A percentile compares a stretch with the other conserved stretches of the same genome.
Evolutionary conservation across 2,113 vertebrate species (phyloP).

Genomic region (Coptodon bakossiorum): DNA sequence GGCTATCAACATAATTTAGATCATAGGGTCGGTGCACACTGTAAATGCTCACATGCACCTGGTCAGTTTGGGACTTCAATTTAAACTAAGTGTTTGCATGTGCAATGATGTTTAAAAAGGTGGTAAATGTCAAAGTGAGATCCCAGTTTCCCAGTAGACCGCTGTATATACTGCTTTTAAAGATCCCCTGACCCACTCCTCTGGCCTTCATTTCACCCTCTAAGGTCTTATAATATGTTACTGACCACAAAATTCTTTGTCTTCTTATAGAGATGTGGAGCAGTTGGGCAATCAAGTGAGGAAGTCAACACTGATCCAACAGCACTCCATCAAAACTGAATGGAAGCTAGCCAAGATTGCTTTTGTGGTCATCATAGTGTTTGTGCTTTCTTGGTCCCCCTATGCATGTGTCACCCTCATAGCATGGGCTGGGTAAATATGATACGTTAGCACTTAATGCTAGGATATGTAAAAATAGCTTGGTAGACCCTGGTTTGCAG

Average conservation of each 20-base stretch:
- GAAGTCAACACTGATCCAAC: slow-evolving; percentile 69
- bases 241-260: neutral
- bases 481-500: neutral
- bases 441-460: neutral
- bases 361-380: slow-evolving; percentile 86
- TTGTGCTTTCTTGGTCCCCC: slow-evolving; percentile 90
- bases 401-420: slow-evolving; percentile 87
- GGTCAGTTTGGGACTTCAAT: neutral
- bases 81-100: neutral
- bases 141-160: neutral
- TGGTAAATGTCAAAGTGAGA: neutral
- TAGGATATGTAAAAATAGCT: neutral
- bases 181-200: neutral
- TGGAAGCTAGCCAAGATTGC: slow-evolving; percentile 94
- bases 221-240: neutral
- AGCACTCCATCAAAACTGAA: slow-evolving; percentile 82
- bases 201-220: neutral
- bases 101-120: neutral
- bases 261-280: slow-evolving; percentile 75
- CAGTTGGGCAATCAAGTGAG: slow-evolving; percentile 69
- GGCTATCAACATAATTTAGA: neutral
- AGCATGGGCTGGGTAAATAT: slow-evolving; percentile 86
- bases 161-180: neutral
- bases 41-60: neutral
- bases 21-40: neutral